Evolutionary conservation across 2,888 invertebrate species (phyloP), one percentile per base, ranked within the genome.

Genomic region (Polydrusus tereticollis): DNA sequence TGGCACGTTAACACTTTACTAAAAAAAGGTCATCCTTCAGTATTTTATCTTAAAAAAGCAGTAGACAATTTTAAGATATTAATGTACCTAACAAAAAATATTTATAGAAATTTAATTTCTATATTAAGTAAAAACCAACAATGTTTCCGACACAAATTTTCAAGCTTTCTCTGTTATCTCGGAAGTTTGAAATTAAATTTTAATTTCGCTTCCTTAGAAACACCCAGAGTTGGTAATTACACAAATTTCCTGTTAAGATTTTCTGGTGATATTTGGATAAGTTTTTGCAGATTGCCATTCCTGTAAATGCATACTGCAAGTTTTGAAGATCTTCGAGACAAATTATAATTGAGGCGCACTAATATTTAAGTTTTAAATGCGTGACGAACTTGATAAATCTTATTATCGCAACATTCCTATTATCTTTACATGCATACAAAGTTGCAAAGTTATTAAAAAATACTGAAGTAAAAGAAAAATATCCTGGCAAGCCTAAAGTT

Each of bases 131-230:
- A 58, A 58, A 59, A n/a, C 12, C 41, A 41, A 18, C 38, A 20
- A 33, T 57, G 38, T 38, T 55, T 59, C 18, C 10, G 7, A 36
- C n/a, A 21, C 36, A 58, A 58, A 59, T 59, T 59, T 23, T 14
- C 38, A 41, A 41, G 21, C 41, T 60, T 60, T 26, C 16, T 12
- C 26, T 4, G 57, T 45, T 41, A 21, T 45, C 55, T 47, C 26
- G 43, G 62, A 52, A 69, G 55, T 47, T 69, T 45, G 29, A 57
- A 69, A 69, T 69, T 55, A 69, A 69, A 63, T 63, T 69, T 63
- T 63, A 69, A 63, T 69, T 63, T 21, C 36, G 47, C 64, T 63
- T 69, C 26, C 63, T 41, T 21, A 38, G 23, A 69, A 20, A 16
- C 20, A 26, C 43, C 50, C 18, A 63, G 69, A 69, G 23, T 69